Conservation (phyloP, 2,888 invertebrate genomes). For the Mycogona germanica region DNA sequence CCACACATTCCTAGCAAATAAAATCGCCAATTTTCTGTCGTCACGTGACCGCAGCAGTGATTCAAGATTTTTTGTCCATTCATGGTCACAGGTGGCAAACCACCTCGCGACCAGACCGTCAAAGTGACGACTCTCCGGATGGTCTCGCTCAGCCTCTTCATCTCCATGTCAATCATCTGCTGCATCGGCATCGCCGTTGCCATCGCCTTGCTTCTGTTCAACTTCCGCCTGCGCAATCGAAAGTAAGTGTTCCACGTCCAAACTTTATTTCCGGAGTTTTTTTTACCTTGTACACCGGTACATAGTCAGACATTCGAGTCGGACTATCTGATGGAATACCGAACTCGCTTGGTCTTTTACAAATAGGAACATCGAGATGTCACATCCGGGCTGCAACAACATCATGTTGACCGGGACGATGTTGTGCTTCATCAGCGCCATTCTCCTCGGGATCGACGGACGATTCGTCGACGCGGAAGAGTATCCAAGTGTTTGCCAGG, state of each 20-base stretch:
- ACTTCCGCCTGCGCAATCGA: conserved; percentile 79
- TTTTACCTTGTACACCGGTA: background rate
- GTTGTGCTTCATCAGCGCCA: conserved; percentile 79
- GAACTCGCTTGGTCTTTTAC: background rate
- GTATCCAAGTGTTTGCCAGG: conserved; percentile 72
- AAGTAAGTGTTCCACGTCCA: conserved; percentile 57
- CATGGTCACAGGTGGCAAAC: conserved; percentile 57
- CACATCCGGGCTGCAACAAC: conserved; percentile 95
- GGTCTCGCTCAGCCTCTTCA: conserved; percentile 78
- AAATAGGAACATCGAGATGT: conserved; percentile 83
- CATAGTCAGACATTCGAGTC: background rate
- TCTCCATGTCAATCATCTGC: conserved; percentile 85
- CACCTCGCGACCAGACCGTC: conserved; percentile 89
- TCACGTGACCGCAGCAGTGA: too few species aligned
- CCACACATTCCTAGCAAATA: too few species aligned
- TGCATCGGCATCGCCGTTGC: conserved; percentile 77
- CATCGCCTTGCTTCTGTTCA: conserved; percentile 76
- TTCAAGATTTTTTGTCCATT: too few species aligned
- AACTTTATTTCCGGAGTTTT: too few species aligned
- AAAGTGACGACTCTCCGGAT: conserved; percentile 62
- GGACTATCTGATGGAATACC: too few species aligned
- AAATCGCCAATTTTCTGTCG: too few species aligned
- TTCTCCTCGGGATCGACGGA: conserved; percentile 54
- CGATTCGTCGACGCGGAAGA: conserved; percentile 44
- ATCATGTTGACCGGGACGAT: conserved; percentile 91